Conservation (phyloP, 2,113 vertebrate species). For the Leptosomus discolor region DNA sequence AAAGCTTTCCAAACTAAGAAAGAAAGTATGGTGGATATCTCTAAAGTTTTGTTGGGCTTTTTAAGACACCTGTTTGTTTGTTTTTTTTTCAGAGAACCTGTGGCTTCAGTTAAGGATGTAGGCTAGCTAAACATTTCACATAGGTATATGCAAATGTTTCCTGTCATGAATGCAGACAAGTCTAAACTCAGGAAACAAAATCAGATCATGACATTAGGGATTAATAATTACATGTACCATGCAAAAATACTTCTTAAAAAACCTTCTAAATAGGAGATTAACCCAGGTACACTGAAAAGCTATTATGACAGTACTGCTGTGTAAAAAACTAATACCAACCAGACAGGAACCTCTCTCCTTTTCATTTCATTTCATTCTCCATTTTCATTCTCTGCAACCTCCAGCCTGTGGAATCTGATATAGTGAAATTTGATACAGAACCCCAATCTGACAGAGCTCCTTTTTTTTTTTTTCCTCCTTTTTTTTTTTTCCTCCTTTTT, state of each 20-base stretch:
- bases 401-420: neutral
- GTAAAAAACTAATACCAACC: neutral
- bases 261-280: neutral
- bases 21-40: neutral
- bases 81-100: neutral
- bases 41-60: neutral
- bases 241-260: neutral
- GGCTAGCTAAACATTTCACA: neutral
- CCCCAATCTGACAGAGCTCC: rapidly evolving
- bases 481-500: neutral
- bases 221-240: neutral
- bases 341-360: neutral
- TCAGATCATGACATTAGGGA: neutral
- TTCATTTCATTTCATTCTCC: neutral
- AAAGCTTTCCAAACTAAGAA: neutral
- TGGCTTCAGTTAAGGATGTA: neutral
- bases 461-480: neutral
- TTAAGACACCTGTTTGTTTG: neutral
- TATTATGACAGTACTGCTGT: neutral
- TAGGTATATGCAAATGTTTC: neutral
- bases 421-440: neutral
- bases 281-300: neutral
- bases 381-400: too few species aligned
- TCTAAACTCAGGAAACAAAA: neutral
- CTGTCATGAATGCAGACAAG: neutral